Evolutionary conservation across 2,888 invertebrate genomes (phyloP), one percentile per base, ranked within the genome.

Genomic region (Plebejus argus): DNA sequence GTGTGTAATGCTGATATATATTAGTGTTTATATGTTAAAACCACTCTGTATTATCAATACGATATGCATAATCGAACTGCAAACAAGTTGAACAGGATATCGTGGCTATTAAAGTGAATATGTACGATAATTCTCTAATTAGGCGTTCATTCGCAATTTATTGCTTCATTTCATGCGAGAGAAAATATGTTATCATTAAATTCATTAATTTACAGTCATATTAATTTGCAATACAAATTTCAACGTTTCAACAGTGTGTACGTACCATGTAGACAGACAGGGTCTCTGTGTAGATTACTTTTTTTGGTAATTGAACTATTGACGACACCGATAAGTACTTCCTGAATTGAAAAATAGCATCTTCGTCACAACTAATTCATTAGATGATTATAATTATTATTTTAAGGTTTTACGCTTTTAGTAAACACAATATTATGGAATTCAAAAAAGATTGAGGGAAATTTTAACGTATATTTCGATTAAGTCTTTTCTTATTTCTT

Each of bases 51-150:
- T 39, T 72, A 72, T 45, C 72, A 39, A 39, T 45, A 45, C 45
- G 72, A 72, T 72, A 72, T 45, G 39, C 72, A 66, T 66, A 72
- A 72, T 72, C 45, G 45, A 12, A n/a, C 10, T 72, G 72, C 39
- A 72, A 72, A 72, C 72, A 72, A 20, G 72, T 49, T 45, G 45
- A 45, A 15, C 45, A 39, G 39, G 45, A 39, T 72, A 45, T 23
- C 72, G 15, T 45, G 28, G 28, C 66, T 33, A 33, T 66, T 66
- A 66, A 66, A 66, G 18, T 7, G 66, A 66, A 66, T 66, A 15
- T 33, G 66, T 66, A 33, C 18, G 66, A 66, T 66, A 66, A 66
- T 66, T 66, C 45, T 5, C 20, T 72, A 72, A 72, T 39, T 72
- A 45, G 72, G 10, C 12, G 45, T 72, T 72, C 5, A 66, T 33